Evolutionary conservation across 2,113 vertebrate genomes (phyloP).

Genomic region (Cyanocitta stelleri): DNA sequence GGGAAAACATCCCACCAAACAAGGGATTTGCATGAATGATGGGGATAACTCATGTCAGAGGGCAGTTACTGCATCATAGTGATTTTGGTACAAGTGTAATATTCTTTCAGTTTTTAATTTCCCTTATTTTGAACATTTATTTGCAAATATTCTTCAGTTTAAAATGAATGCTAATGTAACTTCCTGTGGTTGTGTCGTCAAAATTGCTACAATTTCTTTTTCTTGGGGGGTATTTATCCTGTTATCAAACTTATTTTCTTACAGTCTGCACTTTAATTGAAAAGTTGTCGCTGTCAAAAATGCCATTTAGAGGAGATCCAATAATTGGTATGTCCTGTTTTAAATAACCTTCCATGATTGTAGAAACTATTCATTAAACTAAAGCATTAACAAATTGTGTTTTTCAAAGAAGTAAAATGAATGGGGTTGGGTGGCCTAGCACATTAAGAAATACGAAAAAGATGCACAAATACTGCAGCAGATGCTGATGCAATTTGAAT

Average conservation of each 20-base stretch:
- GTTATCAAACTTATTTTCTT: neutral
- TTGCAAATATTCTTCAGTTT: neutral
- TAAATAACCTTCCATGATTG: neutral
- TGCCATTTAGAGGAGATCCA: slow-evolving; percentile 83
- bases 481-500: neutral
- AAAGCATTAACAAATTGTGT: neutral
- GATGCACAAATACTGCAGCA: neutral
- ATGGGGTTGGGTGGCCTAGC: neutral
- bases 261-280: slow-evolving; percentile 89
- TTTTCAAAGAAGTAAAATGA: neutral
- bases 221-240: neutral
- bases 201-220: neutral
- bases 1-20: neutral
- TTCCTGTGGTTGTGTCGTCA: neutral
- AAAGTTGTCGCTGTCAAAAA: slow-evolving; percentile 87
- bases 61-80: neutral
- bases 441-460: neutral
- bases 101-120: neutral
- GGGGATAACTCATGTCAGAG: neutral
- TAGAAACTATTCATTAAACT: neutral
- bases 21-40: neutral
- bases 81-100: neutral
- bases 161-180: neutral
- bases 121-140: neutral
- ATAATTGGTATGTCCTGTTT: slow-evolving; percentile 74